Evolutionary conservation across 1,140 invertebrate species (phyloP), one percentile per base, ranked within the genome.

Genomic region (Spodoptera litura): DNA sequence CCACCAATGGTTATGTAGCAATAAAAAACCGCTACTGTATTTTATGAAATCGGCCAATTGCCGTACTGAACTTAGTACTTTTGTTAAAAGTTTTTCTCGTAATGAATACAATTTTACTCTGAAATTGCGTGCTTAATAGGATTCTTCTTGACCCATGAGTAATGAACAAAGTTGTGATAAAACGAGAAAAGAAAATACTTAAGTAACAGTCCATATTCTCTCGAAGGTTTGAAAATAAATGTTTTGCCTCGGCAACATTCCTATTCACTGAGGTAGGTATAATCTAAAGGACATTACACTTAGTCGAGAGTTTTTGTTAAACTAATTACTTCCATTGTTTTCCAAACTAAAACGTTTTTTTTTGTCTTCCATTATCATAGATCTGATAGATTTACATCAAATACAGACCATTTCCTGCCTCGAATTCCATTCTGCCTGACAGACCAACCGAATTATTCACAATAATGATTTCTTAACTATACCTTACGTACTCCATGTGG

Each of bases 281-380:
- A 72, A n/a, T 78, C 59, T n/a, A 76, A 44, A 74, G 64, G 53
- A 80, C 73, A 70, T 80, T 80, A 66, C 64, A 56, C 66, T 58
- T 44, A 13, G 49, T 55, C 5, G 5, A 12, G 6, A 56, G 35
- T 64, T 80, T 78, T 81, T 74, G 76, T 79, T 72, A 12, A 78
- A 78, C 66, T 78, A 80, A 78, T 59, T 78, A 81, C 51, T 2
- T 68, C 75, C 58, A 85, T 85, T 85, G 83, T 85, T 85, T 81
- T 53, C 74, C 70, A 35, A 68, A 70, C 51, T 56, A 83, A 82
- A 83, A 74, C 59, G 75, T 10, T 78, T 80, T 80, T 80, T 80
- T 84, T 80, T 79, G 75, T 78, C 68, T 61, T 66, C 55, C 58
- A 79, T 79, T 79, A 82, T 80, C 53, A 52, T 62, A 78, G 73